Evolutionary conservation across 2,888 invertebrate genomes (phyloP), one percentile per base, ranked within the genome.

Genomic region (Amitus sp.): DNA sequence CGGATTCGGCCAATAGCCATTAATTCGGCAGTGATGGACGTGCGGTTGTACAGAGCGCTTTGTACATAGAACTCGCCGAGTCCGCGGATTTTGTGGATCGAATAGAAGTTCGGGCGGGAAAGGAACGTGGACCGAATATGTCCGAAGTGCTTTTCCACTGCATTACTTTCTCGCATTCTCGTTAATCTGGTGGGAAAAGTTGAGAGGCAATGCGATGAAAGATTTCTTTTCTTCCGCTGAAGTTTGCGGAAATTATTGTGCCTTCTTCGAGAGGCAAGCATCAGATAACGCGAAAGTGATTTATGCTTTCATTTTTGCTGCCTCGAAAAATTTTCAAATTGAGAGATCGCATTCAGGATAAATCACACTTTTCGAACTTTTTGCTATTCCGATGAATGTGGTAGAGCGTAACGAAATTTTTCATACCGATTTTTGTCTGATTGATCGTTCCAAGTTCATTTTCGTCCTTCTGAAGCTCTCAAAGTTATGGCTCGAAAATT

Each of bases 121-220:
- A 20, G 13, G 50, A 39, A 55, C 60, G 60, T 55, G 55, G 43
- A 39, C 43, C 55, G 60, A 61, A 55, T 61, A 42, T 43, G 30
- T 46, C 46, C 30, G 17, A 33, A 39, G 28, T 39, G 23, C 34
- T 45, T 47, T 27, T 50, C 49, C 12, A 43, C 27, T 43, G 43
- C 43, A 43, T 43, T 43, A 23, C 43, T 43, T 19, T 19, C 18
- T 34, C 12, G 30, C 33, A 47, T 47, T 34, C 15, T 47, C 47
- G 47, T 33, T 47, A 47, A 47, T 30, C 33, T 19, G 18, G 18
- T 9, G 12, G 19, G 47, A 12, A 47, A 47, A 47, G 47, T 47
- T 47, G 47, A 47, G n/a, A 34, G 47, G 47, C 47, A 33, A 47
- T 28, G 18, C 47, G 30, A 30, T 46, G 19, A 30, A 33, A 47